Evolutionary conservation across 1,140 invertebrate genomes (phyloP), one percentile per base, ranked within the genome.

Genomic region (Orius laevigatus): DNA sequence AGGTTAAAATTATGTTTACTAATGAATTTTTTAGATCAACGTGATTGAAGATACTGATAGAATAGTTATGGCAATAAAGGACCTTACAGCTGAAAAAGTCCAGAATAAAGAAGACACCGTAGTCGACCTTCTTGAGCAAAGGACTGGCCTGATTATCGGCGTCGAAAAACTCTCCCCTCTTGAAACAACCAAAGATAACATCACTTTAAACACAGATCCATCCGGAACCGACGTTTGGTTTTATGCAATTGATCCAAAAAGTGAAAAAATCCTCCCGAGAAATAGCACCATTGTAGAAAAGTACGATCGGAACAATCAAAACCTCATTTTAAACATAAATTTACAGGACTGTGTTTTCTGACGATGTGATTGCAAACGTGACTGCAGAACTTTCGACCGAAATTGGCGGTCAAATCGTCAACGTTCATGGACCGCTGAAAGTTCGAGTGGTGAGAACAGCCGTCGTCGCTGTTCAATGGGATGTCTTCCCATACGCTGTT

Each of bases 221-320:
- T 67, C 73, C n/a, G 81, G 79, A 5, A 87, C 85, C 0, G 84
- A 89, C 58, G 71, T 90, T 2, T 89, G 84, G 82, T 80, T 91
- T 60, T 90, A 89, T 55, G 69, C 81, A 0, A 70, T 91, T 14
- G 84, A 91, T 67, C 85, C 85, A 0, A 70, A 70, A 25, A 82
- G 75, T 0, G 83, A 85, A 47, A 70, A 66, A 34, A 82, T 91
- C 53, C 59, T 91, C 11, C 64, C 71, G 5, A 72, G 78, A 25
- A 85, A 87, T 57, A 76, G 77, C 53, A 70, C 73, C 3, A 62
- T 71, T 35, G 72, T 90, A 9, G 71, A 76, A 56, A 77, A 74
- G 79, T 83, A 64, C 68, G 67, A 63, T 25, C 33, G n/a, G n/a
- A n/a, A n/a, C n/a, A n/a, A n/a, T n/a, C n/a, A n/a, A n/a, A n/a